These are phyloP conservation scores for Mesocentrotus franciscanus DNA, from an alignment of 53 echinoderm and acorn worm genomes.

Conservation along the genomic window DNA sequence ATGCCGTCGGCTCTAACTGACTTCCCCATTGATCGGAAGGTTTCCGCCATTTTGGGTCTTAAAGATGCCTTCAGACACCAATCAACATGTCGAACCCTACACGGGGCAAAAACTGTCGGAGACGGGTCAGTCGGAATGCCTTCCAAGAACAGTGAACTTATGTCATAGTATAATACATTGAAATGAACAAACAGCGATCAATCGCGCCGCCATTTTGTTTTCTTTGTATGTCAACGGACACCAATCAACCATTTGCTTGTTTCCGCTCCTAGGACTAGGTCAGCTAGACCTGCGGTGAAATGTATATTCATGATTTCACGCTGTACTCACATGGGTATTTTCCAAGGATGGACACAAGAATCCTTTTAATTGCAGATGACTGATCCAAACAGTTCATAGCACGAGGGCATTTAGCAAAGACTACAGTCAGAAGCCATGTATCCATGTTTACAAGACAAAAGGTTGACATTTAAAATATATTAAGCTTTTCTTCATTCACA, in stretches of 20 bases:
- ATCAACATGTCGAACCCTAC: constrained; percentile 12
- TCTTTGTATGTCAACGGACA: constrained; percentile 4
- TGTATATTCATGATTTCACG: constrained; percentile 39
- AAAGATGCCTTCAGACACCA: constrained; percentile 12
- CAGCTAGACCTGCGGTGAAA: constrained; percentile 35
- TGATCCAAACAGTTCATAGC: background rate
- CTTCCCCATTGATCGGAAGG: constrained; percentile 27
- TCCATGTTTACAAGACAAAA: too few relatives aligned
- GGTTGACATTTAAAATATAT: too few relatives aligned
- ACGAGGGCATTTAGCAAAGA: background rate
- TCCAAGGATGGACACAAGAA: background rate
- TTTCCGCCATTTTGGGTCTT: constrained; percentile 30
- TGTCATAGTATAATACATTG: background rate
- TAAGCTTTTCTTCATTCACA: too few relatives aligned
- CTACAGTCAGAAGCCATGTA: background rate
- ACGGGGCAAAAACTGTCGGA: background rate
- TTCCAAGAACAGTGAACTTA: constrained; percentile 43
- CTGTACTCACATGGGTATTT: background rate
- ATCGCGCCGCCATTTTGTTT: constrained; percentile 50
- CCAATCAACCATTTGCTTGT: constrained; percentile 23
- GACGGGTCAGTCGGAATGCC: background rate
- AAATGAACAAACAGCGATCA: constrained; percentile 18
- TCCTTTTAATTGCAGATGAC: background rate
- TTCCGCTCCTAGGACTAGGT: background rate
- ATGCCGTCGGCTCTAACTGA: background rate